A percentile compares a stretch with the other conserved stretches of the same genome.
These are phyloP conservation scores for Equus quagga DNA, from an alignment of 2,113 vertebrate genomes.

Conservation along the genomic window DNA sequence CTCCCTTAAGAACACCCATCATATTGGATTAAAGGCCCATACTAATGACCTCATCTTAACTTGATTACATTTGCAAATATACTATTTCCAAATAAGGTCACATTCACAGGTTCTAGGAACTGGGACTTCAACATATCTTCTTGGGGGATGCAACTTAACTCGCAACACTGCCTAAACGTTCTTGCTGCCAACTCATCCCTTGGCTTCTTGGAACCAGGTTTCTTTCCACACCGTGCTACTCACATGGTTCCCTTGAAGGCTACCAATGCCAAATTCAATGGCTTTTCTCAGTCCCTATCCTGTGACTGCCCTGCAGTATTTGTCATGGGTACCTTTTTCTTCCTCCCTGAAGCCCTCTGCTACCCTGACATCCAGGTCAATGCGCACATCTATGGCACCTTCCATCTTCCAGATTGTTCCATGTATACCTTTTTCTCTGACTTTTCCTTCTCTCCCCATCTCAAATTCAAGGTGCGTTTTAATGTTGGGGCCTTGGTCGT, in stretches of 20 bases:
- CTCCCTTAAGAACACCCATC: background rate
- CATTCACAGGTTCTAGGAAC: background rate
- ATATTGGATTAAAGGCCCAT: background rate
- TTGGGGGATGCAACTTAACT: background rate
- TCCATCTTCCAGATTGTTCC: background rate
- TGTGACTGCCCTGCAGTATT: background rate
- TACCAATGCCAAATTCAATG: background rate
- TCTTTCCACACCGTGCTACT: background rate
- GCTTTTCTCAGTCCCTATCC: background rate
- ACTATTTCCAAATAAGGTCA: background rate
- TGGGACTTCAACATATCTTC: background rate
- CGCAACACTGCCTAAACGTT: background rate
- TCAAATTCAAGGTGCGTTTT: background rate
- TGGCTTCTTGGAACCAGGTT: background rate
- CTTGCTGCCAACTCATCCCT: background rate
- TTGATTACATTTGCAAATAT: background rate
- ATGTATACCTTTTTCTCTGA: background rate
- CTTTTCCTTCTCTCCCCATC: background rate
- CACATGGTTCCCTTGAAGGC: background rate
- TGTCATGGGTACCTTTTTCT: background rate
- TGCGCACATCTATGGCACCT: background rate
- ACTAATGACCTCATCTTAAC: background rate
- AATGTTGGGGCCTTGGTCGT: background rate
- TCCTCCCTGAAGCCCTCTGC: background rate
- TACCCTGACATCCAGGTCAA: background rate